A percentile compares a stretch with the other conserved stretches of the same genome.
phyloP scores from a whole-genome alignment of 2,113 vertebrate species.

The Anas platyrhynchos region DNA sequence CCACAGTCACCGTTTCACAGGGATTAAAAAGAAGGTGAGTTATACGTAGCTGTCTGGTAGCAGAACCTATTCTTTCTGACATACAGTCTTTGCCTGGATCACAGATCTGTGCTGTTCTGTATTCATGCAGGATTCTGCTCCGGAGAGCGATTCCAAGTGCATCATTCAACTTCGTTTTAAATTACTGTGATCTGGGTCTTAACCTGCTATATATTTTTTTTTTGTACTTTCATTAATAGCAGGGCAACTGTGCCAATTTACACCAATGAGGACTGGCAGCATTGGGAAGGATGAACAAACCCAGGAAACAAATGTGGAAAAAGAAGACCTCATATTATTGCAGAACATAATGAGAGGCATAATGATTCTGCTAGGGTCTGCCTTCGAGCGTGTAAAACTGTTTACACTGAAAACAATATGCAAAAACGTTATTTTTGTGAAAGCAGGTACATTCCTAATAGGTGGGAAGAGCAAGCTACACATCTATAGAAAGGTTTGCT shows the following conservation, averaged over 20 bases:
- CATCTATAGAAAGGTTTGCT: neutral
- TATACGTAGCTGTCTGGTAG: neutral
- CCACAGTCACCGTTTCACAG: neutral
- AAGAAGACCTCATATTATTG: neutral
- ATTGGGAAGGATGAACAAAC: neutral
- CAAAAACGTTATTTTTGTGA: neutral
- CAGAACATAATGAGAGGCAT: neutral
- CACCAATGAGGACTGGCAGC: neutral
- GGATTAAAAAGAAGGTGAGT: slow-evolving; percentile 3
- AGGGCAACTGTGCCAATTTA: neutral
- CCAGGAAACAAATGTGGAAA: neutral
- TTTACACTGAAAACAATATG: neutral
- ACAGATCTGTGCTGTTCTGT: neutral
- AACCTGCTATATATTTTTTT: neutral
- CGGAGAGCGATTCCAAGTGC: neutral
- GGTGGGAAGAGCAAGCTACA: neutral
- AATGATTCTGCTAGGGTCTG: neutral
- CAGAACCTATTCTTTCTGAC: neutral
- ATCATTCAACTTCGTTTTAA: neutral
- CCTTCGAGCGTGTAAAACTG: neutral
- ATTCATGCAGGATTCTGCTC: neutral
- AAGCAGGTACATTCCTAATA: neutral
- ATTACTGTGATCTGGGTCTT: neutral
- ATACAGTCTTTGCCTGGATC: neutral
- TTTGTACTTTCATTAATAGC: neutral